Base-by-base conservation (phyloP, 2,113 vertebrate genomes). In the Dinomys branickii region DNA sequence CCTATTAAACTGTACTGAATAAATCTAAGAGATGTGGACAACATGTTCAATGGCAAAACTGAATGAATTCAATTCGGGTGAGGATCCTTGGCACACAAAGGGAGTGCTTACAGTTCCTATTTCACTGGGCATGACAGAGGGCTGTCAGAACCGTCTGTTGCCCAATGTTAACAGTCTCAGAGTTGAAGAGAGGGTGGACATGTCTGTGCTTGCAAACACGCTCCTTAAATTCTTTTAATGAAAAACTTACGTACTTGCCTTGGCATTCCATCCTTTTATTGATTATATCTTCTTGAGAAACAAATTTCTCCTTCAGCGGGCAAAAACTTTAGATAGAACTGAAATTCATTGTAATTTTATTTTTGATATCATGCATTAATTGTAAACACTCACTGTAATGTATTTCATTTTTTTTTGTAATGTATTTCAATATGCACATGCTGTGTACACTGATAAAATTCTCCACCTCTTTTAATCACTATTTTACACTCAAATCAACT, bases 191-290 rank as follows among this genome's bases (percentile, higher is more conserved):
- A 90, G 59, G 58, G 24, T 33, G 73, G 91, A 38, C 58, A 16
- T 5, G 81, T 94, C 90, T 77, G 84, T 92, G 90, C 92, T 93
- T 92, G 96, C 54, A 91, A 35, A 71, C n/a, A 2, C 52, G 47
- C 88, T 63, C 73, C 56, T 91, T 95, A 85, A 65, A 13, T 73
- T 81, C 22, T 1, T 75, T 61, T 67, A 35, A 80, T 0, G 44
- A 83, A 94, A 65, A 92, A 50, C 4, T 1, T 58, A 73, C 1
- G 50, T 59, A 67, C 30, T 26, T 95, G 75, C 30, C 30, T 94
- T 58, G 65, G 50, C 22, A 35, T 33, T 83, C 20, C 1, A 17
- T 58, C 20, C 26, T 75, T 84, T 77, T 88, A 83, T 67, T 35
- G 22, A 61, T 78, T 7, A 6, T 63, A 94, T 85, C 71, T 92